Percentiles rank a stretch among this genome's conserved stretches.
These are phyloP conservation scores for Caenorhabditis sp. DNA, from an alignment of 2,888 invertebrate species.

Conservation along the genomic window DNA sequence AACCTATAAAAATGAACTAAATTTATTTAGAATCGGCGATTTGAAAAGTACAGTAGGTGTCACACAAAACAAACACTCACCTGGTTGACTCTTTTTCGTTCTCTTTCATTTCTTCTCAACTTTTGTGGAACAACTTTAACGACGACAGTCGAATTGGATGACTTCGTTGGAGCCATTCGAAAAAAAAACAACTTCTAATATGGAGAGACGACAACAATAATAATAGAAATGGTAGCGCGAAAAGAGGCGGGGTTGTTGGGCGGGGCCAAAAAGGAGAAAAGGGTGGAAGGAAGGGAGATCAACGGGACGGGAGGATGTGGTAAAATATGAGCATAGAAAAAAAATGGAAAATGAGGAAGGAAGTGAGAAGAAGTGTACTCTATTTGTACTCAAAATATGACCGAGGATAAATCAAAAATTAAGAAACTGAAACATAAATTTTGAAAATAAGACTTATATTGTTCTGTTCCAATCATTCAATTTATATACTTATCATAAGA, in stretches of 20 bases:
- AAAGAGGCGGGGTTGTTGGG: neutral
- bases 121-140: slow-evolving; percentile 11
- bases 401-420: no score
- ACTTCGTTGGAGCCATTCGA: neutral
- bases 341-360: neutral
- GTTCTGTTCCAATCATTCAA: no score
- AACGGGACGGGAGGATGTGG: neutral
- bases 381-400: neutral
- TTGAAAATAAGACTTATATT: no score
- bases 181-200: neutral
- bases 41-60: no score
- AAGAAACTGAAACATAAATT: no score
- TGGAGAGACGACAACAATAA: neutral
- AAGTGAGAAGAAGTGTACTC: neutral
- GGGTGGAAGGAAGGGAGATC: neutral
- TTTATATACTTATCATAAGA: no score
- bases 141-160: neutral
- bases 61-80: slow-evolving; percentile 10
- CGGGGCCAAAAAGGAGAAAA: neutral
- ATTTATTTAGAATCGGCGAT: no score
- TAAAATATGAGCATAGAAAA: neutral
- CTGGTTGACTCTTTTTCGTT: slow-evolving; percentile 48
- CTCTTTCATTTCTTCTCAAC: slow-evolving; percentile 43
- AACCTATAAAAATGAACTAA: slow-evolving; percentile 32
- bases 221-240: neutral